Conservation (phyloP, 1,140 invertebrate genomes). For the Aricia agestis region DNA sequence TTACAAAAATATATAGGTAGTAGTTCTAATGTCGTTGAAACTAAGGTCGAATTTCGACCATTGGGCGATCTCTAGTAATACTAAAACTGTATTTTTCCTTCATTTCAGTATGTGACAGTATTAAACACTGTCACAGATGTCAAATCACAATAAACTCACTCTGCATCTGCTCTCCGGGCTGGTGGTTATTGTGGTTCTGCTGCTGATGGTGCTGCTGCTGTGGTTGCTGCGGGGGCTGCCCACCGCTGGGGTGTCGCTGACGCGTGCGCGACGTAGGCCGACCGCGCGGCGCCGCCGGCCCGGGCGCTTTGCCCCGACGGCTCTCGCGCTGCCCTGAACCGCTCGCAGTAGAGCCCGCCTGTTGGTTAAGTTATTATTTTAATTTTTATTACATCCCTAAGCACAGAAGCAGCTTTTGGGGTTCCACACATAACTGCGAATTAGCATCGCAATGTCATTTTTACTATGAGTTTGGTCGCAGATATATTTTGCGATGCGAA, state of each 20-base stretch:
- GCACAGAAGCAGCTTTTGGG: no score
- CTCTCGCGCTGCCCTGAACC: constrained; percentile 52
- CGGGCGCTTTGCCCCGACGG: constrained; percentile 38
- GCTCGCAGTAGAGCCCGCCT: constrained; percentile 44
- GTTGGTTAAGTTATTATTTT: constrained; percentile 16
- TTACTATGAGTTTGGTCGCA: no score
- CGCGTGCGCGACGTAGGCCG: constrained; percentile 54
- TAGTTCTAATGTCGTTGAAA: no score
- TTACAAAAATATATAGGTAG: no score
- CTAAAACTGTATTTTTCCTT: no score
- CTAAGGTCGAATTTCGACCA: no score
- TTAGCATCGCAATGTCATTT: no score
- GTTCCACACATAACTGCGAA: no score
- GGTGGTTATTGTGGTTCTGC: constrained; percentile 37
- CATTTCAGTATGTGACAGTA: no score
- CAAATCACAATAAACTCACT: constrained; percentile 23
- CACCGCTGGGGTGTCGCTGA: constrained; percentile 55
- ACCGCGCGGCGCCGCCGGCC: constrained; percentile 44
- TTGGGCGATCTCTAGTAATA: no score
- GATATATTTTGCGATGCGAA: no score
- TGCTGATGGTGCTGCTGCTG: constrained; percentile 48
- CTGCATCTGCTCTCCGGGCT: constrained; percentile 37
- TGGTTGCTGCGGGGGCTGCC: constrained; percentile 61
- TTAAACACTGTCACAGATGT: no score
- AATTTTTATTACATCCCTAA: not conserved